These are phyloP conservation scores for Rhopilema esculentum DNA, from an alignment of 30 jellyfish, hydroid and myxozoan genomes.

Conservation along the genomic window DNA sequence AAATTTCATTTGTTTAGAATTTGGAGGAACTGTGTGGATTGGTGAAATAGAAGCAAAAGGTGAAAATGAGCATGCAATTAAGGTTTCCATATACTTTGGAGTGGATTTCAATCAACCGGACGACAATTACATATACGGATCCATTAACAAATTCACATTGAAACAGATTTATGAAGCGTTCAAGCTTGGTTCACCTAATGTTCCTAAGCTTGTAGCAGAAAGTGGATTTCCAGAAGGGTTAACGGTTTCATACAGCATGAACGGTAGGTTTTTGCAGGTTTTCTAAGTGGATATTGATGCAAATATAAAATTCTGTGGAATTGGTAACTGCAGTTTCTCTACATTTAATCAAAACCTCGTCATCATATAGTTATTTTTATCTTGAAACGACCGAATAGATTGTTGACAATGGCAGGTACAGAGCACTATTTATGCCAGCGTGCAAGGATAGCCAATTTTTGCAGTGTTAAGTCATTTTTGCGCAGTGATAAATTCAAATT, in stretches of 20 bases:
- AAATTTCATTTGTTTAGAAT: slow-evolving; percentile 27
- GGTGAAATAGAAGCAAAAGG: slow-evolving; percentile 47
- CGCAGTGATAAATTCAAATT: too few relatives aligned
- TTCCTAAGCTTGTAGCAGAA: slow-evolving; percentile 30
- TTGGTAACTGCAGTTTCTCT: not conserved
- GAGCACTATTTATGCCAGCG: too few relatives aligned
- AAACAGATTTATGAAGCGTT: slow-evolving; percentile 46
- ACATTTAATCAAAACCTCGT: not conserved
- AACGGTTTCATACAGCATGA: slow-evolving; percentile 38
- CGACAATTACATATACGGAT: slow-evolving; percentile 49
- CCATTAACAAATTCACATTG: slow-evolving; percentile 49
- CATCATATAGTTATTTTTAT: not conserved
- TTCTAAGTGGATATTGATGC: not conserved
- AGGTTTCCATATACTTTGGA: slow-evolving; percentile 55
- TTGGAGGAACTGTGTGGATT: slow-evolving; percentile 64
- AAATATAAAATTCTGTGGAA: not conserved
- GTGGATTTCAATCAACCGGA: slow-evolving; percentile 42
- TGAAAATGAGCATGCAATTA: slow-evolving; percentile 40
- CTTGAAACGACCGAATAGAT: too few relatives aligned
- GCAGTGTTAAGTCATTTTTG: too few relatives aligned
- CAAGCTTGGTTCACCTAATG: slow-evolving; percentile 31
- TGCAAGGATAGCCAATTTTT: too few relatives aligned
- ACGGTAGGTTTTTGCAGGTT: too few relatives aligned
- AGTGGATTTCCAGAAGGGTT: slow-evolving; percentile 61
- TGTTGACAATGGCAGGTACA: too few relatives aligned